Conservation (phyloP, 2,888 invertebrate genomes). For the Nasonia oneida region DNA sequence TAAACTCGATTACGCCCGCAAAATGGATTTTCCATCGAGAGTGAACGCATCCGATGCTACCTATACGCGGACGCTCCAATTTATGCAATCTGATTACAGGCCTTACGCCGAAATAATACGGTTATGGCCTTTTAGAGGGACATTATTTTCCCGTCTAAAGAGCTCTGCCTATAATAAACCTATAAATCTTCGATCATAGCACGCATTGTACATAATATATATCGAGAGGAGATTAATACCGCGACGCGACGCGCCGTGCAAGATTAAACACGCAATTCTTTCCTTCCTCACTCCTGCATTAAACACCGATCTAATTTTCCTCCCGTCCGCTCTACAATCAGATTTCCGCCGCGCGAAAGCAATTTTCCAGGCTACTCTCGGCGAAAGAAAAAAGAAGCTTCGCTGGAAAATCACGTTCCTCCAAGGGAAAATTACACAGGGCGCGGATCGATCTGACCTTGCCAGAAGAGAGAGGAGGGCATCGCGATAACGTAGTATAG, state of each 20-base stretch:
- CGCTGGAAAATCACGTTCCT: slow-evolving; percentile 22
- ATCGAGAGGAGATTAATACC: not conserved
- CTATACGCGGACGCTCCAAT: slow-evolving; percentile 18
- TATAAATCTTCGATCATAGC: not conserved
- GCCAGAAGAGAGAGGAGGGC: not conserved
- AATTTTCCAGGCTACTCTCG: not conserved
- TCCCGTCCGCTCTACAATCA: not conserved
- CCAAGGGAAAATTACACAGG: not conserved
- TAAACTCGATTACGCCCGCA: slow-evolving; percentile 43
- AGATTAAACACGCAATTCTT: not conserved
- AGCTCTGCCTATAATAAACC: not conserved
- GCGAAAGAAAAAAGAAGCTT: not conserved
- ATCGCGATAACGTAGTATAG: not conserved
- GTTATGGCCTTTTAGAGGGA: not conserved
- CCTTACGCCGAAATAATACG: not conserved
- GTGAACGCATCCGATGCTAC: slow-evolving; percentile 15
- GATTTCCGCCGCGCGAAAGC: slow-evolving; percentile 4
- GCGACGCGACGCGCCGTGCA: not conserved
- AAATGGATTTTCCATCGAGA: slow-evolving; percentile 53
- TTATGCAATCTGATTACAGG: slow-evolving; percentile 36
- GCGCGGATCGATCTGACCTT: slow-evolving; percentile 55
- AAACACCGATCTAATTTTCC: slow-evolving; percentile 27
- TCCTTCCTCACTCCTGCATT: not conserved
- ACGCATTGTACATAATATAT: not conserved
- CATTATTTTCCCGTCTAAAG: not conserved